Evolutionary conservation across 2,113 vertebrate species (phyloP).

Genomic region (Gulo gulo): DNA sequence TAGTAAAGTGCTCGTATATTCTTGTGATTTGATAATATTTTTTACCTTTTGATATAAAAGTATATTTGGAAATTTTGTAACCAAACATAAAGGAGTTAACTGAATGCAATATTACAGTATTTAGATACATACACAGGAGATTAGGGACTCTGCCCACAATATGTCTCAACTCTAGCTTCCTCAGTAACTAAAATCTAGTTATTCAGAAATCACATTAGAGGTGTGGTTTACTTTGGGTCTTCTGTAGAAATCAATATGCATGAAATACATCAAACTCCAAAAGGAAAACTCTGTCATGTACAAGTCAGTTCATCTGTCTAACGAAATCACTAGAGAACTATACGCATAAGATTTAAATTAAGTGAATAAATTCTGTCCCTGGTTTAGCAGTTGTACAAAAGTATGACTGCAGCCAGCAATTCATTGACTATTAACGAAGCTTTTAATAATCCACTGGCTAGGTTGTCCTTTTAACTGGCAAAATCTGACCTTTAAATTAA

Average conservation of each 20-base stretch:
- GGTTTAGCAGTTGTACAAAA: slow-evolving; percentile 33
- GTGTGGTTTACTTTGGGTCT: neutral
- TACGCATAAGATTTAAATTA: slow-evolving; percentile 65
- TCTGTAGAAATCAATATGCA: neutral
- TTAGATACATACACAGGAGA: neutral
- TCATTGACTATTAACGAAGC: slow-evolving; percentile 69
- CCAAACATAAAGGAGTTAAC: neutral
- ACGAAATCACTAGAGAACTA: slow-evolving; percentile 45
- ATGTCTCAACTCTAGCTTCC: neutral
- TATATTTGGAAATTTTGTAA: neutral
- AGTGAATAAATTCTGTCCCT: slow-evolving; percentile 59
- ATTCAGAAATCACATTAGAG: slow-evolving; percentile 30
- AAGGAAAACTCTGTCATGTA: neutral
- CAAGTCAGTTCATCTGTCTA: slow-evolving; percentile 38
- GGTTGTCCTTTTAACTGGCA: slow-evolving; percentile 59
- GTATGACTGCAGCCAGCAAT: slow-evolving; percentile 38
- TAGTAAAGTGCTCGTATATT: neutral
- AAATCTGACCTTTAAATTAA: slow-evolving; percentile 69
- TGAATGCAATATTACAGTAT: neutral
- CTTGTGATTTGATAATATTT: neutral
- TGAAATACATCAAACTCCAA: slow-evolving; percentile 15
- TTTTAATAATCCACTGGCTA: slow-evolving; percentile 68
- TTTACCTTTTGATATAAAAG: neutral
- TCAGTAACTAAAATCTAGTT: slow-evolving; percentile 8
- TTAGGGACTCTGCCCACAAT: neutral